phyloP scores from a whole-genome alignment of 2,888 invertebrate genomes.

The Synergus laeviventris region DNA sequence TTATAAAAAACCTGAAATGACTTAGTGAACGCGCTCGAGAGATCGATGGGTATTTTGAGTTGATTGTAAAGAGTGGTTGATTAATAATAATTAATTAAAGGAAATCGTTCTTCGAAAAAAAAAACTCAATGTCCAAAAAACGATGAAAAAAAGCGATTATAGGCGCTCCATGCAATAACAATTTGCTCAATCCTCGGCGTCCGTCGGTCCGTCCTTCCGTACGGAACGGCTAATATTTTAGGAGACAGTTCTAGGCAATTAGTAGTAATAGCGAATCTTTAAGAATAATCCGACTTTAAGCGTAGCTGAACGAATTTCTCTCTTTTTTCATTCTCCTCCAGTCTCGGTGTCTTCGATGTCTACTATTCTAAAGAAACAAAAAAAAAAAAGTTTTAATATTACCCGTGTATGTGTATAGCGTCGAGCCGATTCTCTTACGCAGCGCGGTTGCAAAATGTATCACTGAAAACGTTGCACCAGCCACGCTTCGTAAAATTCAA shows the following conservation, averaged over 20 bases:
- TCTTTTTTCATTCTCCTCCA: conserved; percentile 64
- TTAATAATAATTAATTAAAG: conserved; percentile 19
- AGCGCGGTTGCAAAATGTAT: conserved; percentile 66
- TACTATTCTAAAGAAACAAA: conserved; percentile 54
- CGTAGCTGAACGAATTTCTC: conserved; percentile 49
- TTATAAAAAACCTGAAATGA: background rate
- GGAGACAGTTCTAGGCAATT: conserved; percentile 43
- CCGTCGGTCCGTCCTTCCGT: conserved; percentile 72
- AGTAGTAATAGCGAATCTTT: conserved; percentile 31
- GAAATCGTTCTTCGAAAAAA: conserved; percentile 24
- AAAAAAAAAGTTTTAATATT: conserved; percentile 53
- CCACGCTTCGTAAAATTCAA: conserved; percentile 40
- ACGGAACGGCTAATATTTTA: conserved; percentile 68
- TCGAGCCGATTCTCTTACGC: conserved; percentile 50
- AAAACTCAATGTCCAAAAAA: conserved; percentile 31
- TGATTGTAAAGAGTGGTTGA: conserved; percentile 34
- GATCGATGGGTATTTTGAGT: conserved; percentile 26
- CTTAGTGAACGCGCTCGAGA: background rate
- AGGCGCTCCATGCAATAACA: conserved; percentile 73
- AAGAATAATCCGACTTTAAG: conserved; percentile 20
- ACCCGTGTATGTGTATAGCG: conserved; percentile 46
- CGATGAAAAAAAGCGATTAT: conserved; percentile 54
- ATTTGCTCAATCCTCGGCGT: conserved; percentile 74
- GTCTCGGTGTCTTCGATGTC: conserved; percentile 68
- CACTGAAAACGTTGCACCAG: conserved; percentile 41